A percentile compares a stretch with the other conserved stretches of the same genome.
These are phyloP conservation scores for Sylvia atricapilla DNA, from an alignment of 2,113 vertebrate genomes.

Conservation along the genomic window DNA sequence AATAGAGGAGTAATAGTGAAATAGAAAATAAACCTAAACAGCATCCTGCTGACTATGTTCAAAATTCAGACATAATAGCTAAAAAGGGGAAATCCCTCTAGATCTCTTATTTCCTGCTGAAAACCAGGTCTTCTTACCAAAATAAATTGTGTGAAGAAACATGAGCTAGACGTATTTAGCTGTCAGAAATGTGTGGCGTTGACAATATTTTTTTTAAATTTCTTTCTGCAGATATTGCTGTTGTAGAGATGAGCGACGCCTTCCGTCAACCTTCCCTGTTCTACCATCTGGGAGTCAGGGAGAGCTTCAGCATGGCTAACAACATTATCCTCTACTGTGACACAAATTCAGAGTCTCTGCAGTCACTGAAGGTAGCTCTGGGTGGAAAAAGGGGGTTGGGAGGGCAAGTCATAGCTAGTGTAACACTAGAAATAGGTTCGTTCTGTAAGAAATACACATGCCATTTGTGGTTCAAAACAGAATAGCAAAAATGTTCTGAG, in stretches of 20 bases:
- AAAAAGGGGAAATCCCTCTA: constrained; percentile 40
- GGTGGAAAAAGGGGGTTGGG: not conserved
- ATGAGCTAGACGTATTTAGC: not conserved
- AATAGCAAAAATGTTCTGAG: not conserved
- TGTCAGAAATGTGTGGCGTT: not conserved
- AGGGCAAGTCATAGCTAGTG: not conserved
- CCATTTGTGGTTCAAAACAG: not conserved
- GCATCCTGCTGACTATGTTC: constrained; percentile 1
- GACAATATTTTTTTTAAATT: not conserved
- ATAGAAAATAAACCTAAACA: not conserved
- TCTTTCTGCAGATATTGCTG: constrained; percentile 86
- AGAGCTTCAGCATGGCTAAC: constrained; percentile 99
- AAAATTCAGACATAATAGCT: not conserved
- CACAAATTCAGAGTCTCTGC: constrained; percentile 88
- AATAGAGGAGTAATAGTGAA: not conserved
- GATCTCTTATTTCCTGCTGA: constrained; percentile 11
- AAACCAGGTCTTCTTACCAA: not conserved
- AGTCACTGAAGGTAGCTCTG: constrained; percentile 89
- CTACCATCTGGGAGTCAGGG: constrained; percentile 95
- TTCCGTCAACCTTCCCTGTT: constrained; percentile 98
- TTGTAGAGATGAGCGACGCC: constrained; percentile 97
- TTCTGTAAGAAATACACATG: not conserved
- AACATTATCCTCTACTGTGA: constrained; percentile 98
- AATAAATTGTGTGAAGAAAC: not conserved
- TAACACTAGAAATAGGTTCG: not conserved